These are phyloP conservation scores for Nymphalis polychloros DNA, from an alignment of 2,888 invertebrate genomes.

Conservation along the genomic window DNA sequence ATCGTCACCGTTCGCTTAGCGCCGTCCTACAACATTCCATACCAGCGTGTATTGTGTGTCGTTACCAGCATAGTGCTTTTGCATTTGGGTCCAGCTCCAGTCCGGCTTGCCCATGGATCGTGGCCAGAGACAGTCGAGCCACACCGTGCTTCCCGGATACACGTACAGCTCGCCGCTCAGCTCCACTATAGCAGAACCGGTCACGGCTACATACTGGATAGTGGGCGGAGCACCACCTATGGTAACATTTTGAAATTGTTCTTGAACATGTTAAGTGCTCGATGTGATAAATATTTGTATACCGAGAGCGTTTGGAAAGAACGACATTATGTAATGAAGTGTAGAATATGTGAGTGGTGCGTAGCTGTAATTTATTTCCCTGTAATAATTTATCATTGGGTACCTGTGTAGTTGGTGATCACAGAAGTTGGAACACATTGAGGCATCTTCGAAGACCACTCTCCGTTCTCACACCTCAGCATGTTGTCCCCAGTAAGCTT, in stretches of 20 bases:
- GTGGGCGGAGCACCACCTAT: slow-evolving; percentile 91
- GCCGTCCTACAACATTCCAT: too few relatives aligned
- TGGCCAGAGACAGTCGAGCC: slow-evolving; percentile 91
- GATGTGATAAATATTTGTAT: background rate
- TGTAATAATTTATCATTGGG: too few relatives aligned
- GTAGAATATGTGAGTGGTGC: too few relatives aligned
- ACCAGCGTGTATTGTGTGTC: too few relatives aligned
- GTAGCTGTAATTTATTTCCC: too few relatives aligned
- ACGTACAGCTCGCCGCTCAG: slow-evolving; percentile 90
- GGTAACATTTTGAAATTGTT: slow-evolving; percentile 8
- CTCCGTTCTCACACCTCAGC: slow-evolving; percentile 90
- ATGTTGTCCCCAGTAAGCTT: slow-evolving; percentile 90
- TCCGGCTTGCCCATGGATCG: slow-evolving; percentile 89
- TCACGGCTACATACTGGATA: slow-evolving; percentile 87
- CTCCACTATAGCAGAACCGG: slow-evolving; percentile 90
- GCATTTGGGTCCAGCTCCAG: slow-evolving; percentile 91
- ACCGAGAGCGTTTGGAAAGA: background rate
- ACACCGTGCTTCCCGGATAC: slow-evolving; percentile 89
- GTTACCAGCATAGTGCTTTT: slow-evolving; percentile 26
- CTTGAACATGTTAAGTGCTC: too few relatives aligned
- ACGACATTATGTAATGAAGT: too few relatives aligned
- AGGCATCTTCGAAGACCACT: slow-evolving; percentile 89
- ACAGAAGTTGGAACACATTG: slow-evolving; percentile 93
- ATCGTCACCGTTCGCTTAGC: too few relatives aligned
- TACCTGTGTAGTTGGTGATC: slow-evolving; percentile 92